Evolutionary conservation across 2,888 invertebrate genomes (phyloP).

Genomic region (Nephrotoma guestfalica): DNA sequence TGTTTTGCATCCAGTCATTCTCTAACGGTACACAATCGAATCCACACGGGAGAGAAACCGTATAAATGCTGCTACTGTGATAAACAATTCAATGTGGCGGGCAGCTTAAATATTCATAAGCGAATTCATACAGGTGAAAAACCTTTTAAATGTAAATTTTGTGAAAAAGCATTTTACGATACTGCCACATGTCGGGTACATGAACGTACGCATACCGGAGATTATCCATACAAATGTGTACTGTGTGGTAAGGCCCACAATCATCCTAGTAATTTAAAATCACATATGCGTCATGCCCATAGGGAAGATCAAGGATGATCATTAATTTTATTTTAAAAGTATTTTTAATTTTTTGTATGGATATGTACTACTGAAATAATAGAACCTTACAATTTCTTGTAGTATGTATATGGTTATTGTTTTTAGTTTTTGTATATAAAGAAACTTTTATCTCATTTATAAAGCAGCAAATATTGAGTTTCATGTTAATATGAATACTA

Average conservation of each 20-base stretch:
- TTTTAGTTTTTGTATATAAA: not conserved
- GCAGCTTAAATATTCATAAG: not conserved
- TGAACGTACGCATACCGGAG: not conserved
- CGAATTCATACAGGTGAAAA: not conserved
- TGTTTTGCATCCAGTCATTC: not conserved
- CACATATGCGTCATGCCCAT: not conserved
- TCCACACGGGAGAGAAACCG: not conserved
- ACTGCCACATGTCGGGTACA: not conserved
- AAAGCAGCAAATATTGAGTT: not conserved
- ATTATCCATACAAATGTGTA: not conserved
- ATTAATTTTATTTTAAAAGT: not conserved
- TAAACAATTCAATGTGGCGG: not conserved
- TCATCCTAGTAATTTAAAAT: constrained; percentile 4
- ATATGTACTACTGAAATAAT: not conserved
- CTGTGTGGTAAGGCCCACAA: not conserved
- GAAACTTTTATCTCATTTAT: not conserved
- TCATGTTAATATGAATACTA: not conserved
- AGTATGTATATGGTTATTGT: not conserved
- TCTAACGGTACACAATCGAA: not conserved
- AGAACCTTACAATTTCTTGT: not conserved
- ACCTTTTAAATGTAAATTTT: not conserved
- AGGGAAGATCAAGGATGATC: not conserved
- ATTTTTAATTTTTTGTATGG: not conserved
- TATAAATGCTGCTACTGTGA: not conserved
- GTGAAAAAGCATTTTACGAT: constrained; percentile 1